These are phyloP conservation scores for Nixonia krombeini DNA, from an alignment of 1,140 invertebrate genomes.

Conservation along the genomic window DNA sequence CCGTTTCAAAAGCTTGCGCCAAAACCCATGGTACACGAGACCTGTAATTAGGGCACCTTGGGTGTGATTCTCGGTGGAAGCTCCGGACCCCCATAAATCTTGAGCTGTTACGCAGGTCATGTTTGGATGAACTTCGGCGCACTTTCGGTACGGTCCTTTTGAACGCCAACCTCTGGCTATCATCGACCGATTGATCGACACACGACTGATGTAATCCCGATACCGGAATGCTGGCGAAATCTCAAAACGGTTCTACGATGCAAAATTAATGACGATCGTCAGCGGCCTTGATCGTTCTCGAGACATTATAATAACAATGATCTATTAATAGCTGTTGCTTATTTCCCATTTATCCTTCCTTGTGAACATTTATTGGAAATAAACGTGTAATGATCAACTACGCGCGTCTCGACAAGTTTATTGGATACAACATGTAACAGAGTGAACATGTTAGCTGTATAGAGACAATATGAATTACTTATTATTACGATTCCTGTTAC, in stretches of 20 bases:
- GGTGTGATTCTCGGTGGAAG: slow-evolving; percentile 62
- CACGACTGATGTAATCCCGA: slow-evolving; percentile 27
- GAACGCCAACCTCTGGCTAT: slow-evolving; percentile 15
- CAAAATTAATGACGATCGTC: too few species aligned
- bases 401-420: too few species aligned
- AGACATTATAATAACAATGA: too few species aligned
- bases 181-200: slow-evolving; percentile 27
- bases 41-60: slow-evolving; percentile 67
- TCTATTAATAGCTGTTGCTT: too few species aligned
- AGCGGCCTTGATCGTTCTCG: too few species aligned
- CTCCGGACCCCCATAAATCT: slow-evolving; percentile 56
- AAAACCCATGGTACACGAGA: slow-evolving; percentile 37
- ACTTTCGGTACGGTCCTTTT: slow-evolving; percentile 7
- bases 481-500: too few species aligned
- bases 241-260: not conserved
- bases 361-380: too few species aligned
- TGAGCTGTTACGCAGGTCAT: slow-evolving; percentile 52
- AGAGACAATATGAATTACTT: too few species aligned
- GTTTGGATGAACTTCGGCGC: slow-evolving; percentile 48
- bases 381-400: too few species aligned
- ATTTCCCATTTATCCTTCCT: too few species aligned
- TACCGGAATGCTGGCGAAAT: slow-evolving; percentile 2
- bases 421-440: too few species aligned
- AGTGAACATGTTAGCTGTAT: too few species aligned
- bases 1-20: slow-evolving; percentile 50